Percentiles rank a stretch among this genome's conserved stretches.
Conservation (phyloP, 1,140 invertebrate genomes). For the Macrocentrus cingulum region DNA sequence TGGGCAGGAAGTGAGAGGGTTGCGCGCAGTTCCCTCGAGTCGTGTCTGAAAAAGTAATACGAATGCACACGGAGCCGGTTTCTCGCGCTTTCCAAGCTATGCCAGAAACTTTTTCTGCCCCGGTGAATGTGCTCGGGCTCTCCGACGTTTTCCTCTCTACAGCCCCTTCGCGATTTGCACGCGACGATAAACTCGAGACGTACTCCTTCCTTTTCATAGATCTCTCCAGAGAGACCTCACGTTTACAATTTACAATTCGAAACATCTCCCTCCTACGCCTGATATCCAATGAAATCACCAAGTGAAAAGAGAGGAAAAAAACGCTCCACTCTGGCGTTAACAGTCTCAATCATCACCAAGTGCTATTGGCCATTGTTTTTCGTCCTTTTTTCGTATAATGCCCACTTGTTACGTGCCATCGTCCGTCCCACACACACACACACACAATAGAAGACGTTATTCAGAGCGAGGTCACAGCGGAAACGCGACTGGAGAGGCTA, state of each 20-base stretch:
- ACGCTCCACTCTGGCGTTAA: no score
- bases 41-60: slow-evolving; percentile 43
- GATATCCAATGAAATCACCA: slow-evolving; percentile 10
- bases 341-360: no score
- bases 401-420: slow-evolving; percentile 7
- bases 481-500: background rate
- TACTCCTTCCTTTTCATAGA: slow-evolving; percentile 4
- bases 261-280: background rate
- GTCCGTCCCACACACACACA: background rate
- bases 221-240: slow-evolving; percentile 3
- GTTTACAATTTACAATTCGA: slow-evolving; percentile 9
- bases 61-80: slow-evolving; percentile 30
- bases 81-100: slow-evolving; percentile 16
- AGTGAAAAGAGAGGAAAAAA: background rate
- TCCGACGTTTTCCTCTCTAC: slow-evolving; percentile 17
- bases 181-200: slow-evolving; percentile 17
- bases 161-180: slow-evolving; percentile 19
- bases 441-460: background rate
- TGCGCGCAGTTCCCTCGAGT: slow-evolving; percentile 18
- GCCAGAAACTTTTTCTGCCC: slow-evolving; percentile 16
- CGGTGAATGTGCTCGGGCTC: slow-evolving; percentile 17
- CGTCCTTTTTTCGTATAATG: background rate
- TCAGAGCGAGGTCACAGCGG: slow-evolving; percentile 2
- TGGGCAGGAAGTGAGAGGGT: background rate
- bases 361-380: no score